phyloP scores from a whole-genome alignment of 2,888 invertebrate genomes.

The Heliconius cydno region DNA sequence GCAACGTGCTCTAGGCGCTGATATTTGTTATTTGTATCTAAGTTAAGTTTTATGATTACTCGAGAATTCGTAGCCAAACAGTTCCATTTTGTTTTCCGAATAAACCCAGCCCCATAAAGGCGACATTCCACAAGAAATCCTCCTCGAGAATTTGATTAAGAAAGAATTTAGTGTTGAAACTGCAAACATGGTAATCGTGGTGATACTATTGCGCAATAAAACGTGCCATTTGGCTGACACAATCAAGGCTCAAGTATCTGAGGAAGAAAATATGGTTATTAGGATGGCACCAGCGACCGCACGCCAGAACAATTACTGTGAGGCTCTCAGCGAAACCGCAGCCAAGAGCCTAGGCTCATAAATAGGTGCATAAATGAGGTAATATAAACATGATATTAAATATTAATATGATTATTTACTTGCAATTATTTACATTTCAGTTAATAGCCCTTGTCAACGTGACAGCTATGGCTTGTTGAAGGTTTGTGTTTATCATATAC shows the following conservation, averaged over 20 bases:
- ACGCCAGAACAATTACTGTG: constrained; percentile 75
- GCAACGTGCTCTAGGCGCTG: neutral
- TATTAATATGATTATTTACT: constrained; percentile 30
- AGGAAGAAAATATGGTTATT: constrained; percentile 71
- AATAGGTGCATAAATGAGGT: constrained; percentile 36
- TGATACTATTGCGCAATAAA: constrained; percentile 50
- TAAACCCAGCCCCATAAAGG: constrained; percentile 40
- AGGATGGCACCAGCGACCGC: constrained; percentile 74
- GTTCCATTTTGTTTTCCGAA: constrained; percentile 25
- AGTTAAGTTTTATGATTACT: constrained; percentile 7
- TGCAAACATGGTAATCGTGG: constrained; percentile 50
- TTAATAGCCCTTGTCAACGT: constrained; percentile 35
- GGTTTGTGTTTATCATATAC: constrained; percentile 17
- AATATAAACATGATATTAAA: constrained; percentile 41
- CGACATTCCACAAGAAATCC: constrained; percentile 45
- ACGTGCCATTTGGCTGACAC: constrained; percentile 57
- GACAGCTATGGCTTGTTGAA: constrained; percentile 22
- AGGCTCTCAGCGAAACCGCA: constrained; percentile 72
- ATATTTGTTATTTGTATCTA: constrained; percentile 11
- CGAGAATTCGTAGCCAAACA: constrained; percentile 24
- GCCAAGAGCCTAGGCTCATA: constrained; percentile 47
- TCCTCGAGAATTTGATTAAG: constrained; percentile 49
- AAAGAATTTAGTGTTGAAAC: constrained; percentile 53
- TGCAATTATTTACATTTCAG: constrained; percentile 42
- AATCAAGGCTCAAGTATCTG: constrained; percentile 68